Conservation (phyloP, 2,113 vertebrate genomes). For the Hoplias malabaricus region DNA sequence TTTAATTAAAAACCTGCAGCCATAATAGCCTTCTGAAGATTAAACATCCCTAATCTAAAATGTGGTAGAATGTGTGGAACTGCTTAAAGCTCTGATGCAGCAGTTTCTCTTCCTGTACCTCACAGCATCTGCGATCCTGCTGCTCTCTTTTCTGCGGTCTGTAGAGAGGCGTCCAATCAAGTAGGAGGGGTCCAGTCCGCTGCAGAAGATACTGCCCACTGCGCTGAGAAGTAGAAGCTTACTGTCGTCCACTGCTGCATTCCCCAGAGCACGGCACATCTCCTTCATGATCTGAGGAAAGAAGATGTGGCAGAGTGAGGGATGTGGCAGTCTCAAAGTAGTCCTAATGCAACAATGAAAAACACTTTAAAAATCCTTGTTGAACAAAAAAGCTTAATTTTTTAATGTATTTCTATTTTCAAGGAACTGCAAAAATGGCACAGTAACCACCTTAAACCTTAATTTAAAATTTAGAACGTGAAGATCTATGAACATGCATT, state of each 20-base stretch:
- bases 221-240: constrained; percentile 93
- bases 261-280: constrained; percentile 89
- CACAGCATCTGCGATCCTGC: constrained; percentile 92
- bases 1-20: no score
- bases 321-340: not conserved
- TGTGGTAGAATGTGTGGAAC: not conserved
- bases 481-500: no score
- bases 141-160: constrained; percentile 95
- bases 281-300: constrained; percentile 93
- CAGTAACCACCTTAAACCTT: no score
- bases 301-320: constrained; percentile 46
- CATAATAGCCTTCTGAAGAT: no score
- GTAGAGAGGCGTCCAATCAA: constrained; percentile 92
- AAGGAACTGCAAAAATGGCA: no score
- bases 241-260: constrained; percentile 91
- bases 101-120: constrained; percentile 74
- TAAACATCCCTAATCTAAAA: not conserved
- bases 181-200: constrained; percentile 94
- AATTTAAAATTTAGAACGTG: no score
- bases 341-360: no score
- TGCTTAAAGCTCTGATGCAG: not conserved
- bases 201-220: constrained; percentile 94
- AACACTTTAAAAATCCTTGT: no score
- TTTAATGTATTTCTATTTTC: no score
- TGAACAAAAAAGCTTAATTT: no score